Base-by-base conservation (phyloP, 2,888 invertebrate genomes). In the Leptinotarsa peninsularis region DNA sequence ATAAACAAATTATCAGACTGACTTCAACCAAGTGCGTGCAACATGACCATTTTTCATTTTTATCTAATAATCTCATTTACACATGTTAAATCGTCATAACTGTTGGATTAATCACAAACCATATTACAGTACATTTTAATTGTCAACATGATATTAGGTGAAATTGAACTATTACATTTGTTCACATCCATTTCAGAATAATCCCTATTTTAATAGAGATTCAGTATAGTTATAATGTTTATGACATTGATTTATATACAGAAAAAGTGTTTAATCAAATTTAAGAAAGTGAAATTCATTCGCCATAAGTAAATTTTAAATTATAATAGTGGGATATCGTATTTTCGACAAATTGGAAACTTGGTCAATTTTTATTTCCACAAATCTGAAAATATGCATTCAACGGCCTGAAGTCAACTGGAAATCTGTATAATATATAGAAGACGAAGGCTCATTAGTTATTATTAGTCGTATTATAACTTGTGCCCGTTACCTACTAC, bases 1-100 rank as follows among this genome's bases (percentile, higher is more conserved):
- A 63, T 63, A 63, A 63, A 33, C 17, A 17, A 63, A 63, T 63
- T 27, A 63, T 33, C 63, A 63, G n/a, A 17, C 17, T 43, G 14
- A 23, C 58, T 14, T 21, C 15, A 23, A 23, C 58, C 58, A 13
- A 43, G 49, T 72, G 72, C 76, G 76, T 74, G 76, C 49, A 70
- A 50, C 58, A 70, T 71, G 43, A 66, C 49, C 69, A 74, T 76
- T 72, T 72, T 71, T 76, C 76, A 74, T 66, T 60, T 68, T 74
- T 74, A 76, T 74, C 76, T 69, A 66, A 66, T 70, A 72, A 76
- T 74, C 74, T 69, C 71, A 70, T 72, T 70, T 43, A 72, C 66
- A 74, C 72, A 52, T 67, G 68, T 73, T 68, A 68, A 73, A 73
- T 67, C 50, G 50, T 68, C 66, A 71, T 76, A 74, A 76, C 70